These are phyloP conservation scores for Piezodorus guildinii DNA, from an alignment of 1,140 invertebrate species.

Conservation along the genomic window DNA sequence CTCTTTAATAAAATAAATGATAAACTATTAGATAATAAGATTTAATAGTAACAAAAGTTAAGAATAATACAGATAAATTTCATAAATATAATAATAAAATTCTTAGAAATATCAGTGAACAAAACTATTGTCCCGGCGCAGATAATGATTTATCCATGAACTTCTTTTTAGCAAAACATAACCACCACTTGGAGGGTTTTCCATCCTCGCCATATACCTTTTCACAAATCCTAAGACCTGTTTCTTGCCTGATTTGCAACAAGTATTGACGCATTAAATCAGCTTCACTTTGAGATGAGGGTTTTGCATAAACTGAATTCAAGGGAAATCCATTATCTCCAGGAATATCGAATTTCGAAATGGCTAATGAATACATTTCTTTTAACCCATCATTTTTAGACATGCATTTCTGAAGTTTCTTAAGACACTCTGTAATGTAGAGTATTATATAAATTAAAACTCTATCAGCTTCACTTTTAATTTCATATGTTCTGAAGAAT, in stretches of 20 bases:
- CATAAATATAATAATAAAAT: too few relatives aligned
- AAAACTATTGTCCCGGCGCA: slow-evolving; percentile 55
- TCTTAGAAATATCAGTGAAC: too few relatives aligned
- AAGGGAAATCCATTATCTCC: slow-evolving; percentile 94
- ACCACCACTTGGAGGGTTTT: slow-evolving; percentile 98
- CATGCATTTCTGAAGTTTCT: slow-evolving; percentile 82
- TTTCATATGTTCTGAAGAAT: slow-evolving; percentile 97
- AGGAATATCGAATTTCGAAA: slow-evolving; percentile 92
- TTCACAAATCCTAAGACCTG: slow-evolving; percentile 78
- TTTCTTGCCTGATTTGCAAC: slow-evolving; percentile 90
- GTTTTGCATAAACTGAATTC: slow-evolving; percentile 92
- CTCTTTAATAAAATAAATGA: too few relatives aligned
- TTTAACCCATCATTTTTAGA: slow-evolving; percentile 81
- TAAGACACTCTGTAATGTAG: slow-evolving; percentile 98
- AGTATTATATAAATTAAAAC: slow-evolving; percentile 95
- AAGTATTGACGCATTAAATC: slow-evolving; percentile 86
- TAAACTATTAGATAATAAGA: too few relatives aligned
- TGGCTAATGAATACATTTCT: slow-evolving; percentile 92
- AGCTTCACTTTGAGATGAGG: slow-evolving; percentile 60
- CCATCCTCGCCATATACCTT: slow-evolving; percentile 86
- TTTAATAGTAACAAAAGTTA: too few relatives aligned
- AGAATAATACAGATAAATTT: too few relatives aligned
- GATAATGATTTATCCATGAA: slow-evolving; percentile 99
- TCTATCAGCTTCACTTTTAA: slow-evolving; percentile 92
- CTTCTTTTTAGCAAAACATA: slow-evolving; percentile 97